Evolutionary conservation across 1,140 invertebrate species (phyloP), one percentile per base, ranked within the genome.

Genomic region (Latrodectus geometricus): DNA sequence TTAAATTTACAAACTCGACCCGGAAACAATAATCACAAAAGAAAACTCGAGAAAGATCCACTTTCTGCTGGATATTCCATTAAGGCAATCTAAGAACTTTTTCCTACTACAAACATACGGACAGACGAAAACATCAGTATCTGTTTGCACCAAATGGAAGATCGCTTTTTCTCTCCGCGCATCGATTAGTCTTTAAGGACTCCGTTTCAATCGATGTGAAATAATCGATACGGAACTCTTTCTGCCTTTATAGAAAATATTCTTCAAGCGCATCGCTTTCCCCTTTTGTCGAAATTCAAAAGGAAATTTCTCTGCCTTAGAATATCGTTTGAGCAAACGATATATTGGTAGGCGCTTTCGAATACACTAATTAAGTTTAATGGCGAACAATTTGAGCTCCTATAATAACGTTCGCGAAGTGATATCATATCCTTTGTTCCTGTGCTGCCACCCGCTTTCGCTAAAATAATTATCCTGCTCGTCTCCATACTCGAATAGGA

Each of bases 131-230:
- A 83, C 80, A 75, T 52, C 52, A 56, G 82, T 84, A 84, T 84
- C 82, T 84, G 82, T 84, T 84, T 84, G 82, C 82, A 66, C 73
- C 73, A 69, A 84, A 84, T 75, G 72, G 82, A 20, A 54, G 50
- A 23, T 52, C 66, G 35, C 49, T 56, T 76, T 76, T 76, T 76
- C 70, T 83, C 70, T 73, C 68, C 69, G n/a, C 66, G 52, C 76
- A 84, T 84, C 82, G 82, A 84, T 84, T 84, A 68, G 72, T 76
- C 82, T 84, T 84, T 84, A 84, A 84, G 82, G 82, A 68, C 82
- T 84, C 61, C 61, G 73, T 84, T 84, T 84, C 82, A 84, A 84
- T 84, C 82, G 82, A 84, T 84, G 49, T 83, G 73, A 75, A 84
- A 84, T 84, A 84, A 84, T 84, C 82, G 82, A 84, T 83, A 68